Base-by-base conservation (phyloP, 2,888 invertebrate genomes). In the Cataglyphis livida region DNA sequence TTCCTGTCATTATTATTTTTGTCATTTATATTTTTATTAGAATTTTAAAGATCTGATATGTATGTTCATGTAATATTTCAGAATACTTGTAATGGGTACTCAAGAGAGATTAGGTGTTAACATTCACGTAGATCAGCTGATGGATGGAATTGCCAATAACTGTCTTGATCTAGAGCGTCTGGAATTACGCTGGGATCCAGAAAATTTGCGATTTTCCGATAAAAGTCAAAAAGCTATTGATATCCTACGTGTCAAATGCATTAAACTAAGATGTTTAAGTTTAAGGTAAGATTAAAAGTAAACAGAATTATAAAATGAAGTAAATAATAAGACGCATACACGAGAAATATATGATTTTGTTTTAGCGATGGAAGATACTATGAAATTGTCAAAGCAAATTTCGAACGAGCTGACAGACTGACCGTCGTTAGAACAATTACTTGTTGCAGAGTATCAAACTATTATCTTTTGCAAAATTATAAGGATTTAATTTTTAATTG, bases 161-260 rank as follows among this genome's bases (percentile, higher is more conserved):
- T 99, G 99, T 92, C 96, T 97, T 0, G 96, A 97, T 90, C 94
- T 99, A 91, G 98, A 99, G 94, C 96, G 99, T 0, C 95, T 99
- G 79, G 99, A 99, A 94, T 95, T 99, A 38, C 97, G 98, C 89
- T 99, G 99, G 99, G 99, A 99, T 95, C 99, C 99, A 0, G 99
- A 99, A 92, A 99, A 99, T 93, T 96, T 99, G 54, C 96, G 99
- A 75, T 99, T 99, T 95, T 99, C 99, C 57, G 99, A 99, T 95
- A 99, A 99, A 95, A 99, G 99, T 93, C 99, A 99, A 95, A 99
- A 99, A 95, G 99, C 99, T 62, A 99, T 99, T 89, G 99, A 99
- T 95, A 98, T 99, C 68, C 96, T 99, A 85, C 97, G 99, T 65
- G 98, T 99, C 62, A 98, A 98, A 93, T 99, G 99, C 92, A 96